Evolutionary conservation across 2,113 vertebrate genomes (phyloP).

Genomic region (Fulica atra): DNA sequence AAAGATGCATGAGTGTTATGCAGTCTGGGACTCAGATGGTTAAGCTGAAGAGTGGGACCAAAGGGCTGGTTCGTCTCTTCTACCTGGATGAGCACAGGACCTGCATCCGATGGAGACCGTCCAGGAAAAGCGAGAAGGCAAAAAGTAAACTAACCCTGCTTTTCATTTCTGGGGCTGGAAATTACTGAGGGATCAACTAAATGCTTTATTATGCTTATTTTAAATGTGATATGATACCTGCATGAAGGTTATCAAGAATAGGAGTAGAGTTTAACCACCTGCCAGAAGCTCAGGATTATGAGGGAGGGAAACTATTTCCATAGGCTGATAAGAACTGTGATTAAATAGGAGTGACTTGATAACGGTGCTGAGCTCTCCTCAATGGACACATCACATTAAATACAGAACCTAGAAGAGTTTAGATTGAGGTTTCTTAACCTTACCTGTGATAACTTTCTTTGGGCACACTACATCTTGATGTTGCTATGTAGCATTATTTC

Average conservation of each 20-base stretch:
- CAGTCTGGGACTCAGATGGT: conserved; percentile 99
- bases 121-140: conserved; percentile 96
- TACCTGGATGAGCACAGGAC: conserved; percentile 97
- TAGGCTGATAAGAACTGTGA: neutral
- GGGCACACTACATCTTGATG: neutral
- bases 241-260: neutral
- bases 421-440: neutral
- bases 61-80: conserved; percentile 94
- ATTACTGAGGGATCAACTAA: neutral
- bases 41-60: conserved; percentile 95
- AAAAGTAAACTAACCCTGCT: conserved; percentile 84
- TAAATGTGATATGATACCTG: neutral
- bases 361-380: neutral
- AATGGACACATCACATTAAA: neutral
- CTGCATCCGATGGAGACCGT: conserved; percentile 96
- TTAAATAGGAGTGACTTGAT: neutral
- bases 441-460: neutral
- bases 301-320: neutral
- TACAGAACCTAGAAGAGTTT: neutral
- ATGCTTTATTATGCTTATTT: neutral
- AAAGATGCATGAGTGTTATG: conserved; percentile 99
- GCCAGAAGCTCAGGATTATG: neutral
- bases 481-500: neutral
- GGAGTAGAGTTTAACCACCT: neutral
- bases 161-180: neutral